Conservation (phyloP, 2,797 vertebrate species). For the Chelon auratus region DNA sequence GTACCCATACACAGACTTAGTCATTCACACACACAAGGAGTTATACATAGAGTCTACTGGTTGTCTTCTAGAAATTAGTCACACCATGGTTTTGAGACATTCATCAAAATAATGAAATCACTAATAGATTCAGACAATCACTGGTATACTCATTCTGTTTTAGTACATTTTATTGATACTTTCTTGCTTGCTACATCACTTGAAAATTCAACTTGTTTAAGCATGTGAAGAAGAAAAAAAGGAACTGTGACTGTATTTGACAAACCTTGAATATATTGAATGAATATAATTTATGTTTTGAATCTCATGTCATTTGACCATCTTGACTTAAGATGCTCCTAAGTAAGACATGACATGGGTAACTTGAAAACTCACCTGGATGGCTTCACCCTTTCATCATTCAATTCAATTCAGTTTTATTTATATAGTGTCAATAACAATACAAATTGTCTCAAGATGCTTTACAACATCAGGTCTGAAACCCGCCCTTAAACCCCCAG, state of each 20-base stretch:
- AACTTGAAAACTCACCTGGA: not conserved
- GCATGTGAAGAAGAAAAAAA: no score
- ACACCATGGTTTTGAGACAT: slow-evolving; percentile 15
- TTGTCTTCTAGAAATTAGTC: slow-evolving; percentile 45
- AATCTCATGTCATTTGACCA: not conserved
- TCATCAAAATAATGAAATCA: slow-evolving; percentile 22
- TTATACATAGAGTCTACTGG: slow-evolving; percentile 22
- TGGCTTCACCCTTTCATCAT: no score
- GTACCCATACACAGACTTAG: slow-evolving; percentile 59
- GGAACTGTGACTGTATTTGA: no score
- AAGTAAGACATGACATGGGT: not conserved
- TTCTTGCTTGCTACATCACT: not conserved
- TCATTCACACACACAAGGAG: slow-evolving; percentile 40
- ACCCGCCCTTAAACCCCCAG: no score
- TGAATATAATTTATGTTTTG: not conserved
- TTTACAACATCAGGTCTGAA: no score
- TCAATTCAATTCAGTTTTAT: no score
- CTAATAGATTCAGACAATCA: not conserved
- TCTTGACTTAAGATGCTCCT: no score
- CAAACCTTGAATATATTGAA: not conserved
- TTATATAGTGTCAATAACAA: no score
- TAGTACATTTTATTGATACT: no score
- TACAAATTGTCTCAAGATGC: no score
- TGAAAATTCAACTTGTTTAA: no score
- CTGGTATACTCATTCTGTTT: no score